Percentiles rank a stretch among this genome's conserved stretches.
phyloP scores from a whole-genome alignment of 2,113 vertebrate genomes.

The Solea senegalensis region DNA sequence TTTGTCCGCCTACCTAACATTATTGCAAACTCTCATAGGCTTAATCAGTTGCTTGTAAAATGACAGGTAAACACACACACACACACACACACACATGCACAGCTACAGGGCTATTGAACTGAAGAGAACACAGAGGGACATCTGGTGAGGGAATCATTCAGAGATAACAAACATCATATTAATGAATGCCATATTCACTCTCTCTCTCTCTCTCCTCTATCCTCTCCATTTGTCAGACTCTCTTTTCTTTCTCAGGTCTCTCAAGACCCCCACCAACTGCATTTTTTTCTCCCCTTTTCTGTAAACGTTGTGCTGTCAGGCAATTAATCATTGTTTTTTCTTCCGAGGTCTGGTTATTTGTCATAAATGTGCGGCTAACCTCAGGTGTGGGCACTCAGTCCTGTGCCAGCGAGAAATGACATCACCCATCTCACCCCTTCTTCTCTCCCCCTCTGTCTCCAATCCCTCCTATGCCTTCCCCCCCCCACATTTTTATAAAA shows the following conservation, averaged over 20 bases:
- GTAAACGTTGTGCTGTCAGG: conserved; percentile 53
- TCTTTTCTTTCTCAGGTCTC: conserved; percentile 5
- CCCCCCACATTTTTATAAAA: conserved; percentile 21
- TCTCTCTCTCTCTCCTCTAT: conserved; percentile 38
- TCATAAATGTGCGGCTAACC: conserved; percentile 51
- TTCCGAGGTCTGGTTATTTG: conserved; percentile 43
- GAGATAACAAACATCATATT: conserved; percentile 67
- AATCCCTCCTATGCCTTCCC: neutral
- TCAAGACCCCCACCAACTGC: conserved; percentile 6
- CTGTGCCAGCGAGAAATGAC: conserved; percentile 55
- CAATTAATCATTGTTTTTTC: conserved; percentile 62
- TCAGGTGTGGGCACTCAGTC: conserved; percentile 30
- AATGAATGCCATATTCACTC: conserved; percentile 51
- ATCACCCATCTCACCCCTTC: conserved; percentile 24
- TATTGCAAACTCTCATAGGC: too few relatives aligned
- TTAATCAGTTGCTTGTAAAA: too few relatives aligned
- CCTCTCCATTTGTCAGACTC: conserved; percentile 29
- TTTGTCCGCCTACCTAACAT: too few relatives aligned
- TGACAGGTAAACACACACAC: neutral
- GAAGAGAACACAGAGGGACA: conserved; percentile 46
- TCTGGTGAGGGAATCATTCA: conserved; percentile 56
- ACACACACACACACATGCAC: conserved; percentile 10
- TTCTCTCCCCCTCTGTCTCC: conserved; percentile 1
- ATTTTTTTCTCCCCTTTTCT: conserved; percentile 27
- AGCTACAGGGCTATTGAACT: conserved; percentile 14